phyloP scores from a whole-genome alignment of 2,888 invertebrate species.

The Ectemnius cavifrons region DNA sequence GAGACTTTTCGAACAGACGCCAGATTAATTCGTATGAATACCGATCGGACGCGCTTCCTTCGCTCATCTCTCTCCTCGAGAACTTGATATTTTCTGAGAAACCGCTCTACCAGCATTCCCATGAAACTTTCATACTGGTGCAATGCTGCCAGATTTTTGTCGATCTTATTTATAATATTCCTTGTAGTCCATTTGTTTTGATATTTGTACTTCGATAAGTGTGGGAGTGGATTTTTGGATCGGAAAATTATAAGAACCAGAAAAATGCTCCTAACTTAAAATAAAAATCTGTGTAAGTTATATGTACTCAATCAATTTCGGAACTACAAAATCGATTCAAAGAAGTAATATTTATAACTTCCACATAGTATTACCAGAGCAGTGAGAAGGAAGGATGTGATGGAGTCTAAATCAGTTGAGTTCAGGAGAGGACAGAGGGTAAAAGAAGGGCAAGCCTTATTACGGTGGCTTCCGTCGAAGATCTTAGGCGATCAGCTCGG shows the following conservation, averaged over 20 bases:
- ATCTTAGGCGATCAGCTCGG: neutral
- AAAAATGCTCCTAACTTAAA: no score
- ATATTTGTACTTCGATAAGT: no score
- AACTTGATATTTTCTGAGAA: neutral
- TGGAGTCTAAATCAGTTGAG: no score
- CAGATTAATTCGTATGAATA: slow-evolving; percentile 34
- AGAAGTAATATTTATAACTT: no score
- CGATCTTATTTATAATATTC: neutral
- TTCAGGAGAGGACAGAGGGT: neutral
- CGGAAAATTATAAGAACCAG: no score
- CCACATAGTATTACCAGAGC: no score
- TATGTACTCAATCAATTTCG: no score
- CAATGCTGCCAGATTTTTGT: neutral
- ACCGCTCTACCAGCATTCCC: neutral
- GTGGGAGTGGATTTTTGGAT: no score
- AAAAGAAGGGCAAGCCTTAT: neutral
- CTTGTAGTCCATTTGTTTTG: no score
- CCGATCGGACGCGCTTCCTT: slow-evolving; percentile 24
- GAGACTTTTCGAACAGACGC: slow-evolving; percentile 25
- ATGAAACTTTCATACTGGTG: neutral
- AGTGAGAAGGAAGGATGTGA: no score
- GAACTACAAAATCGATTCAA: no score
- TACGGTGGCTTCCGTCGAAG: neutral
- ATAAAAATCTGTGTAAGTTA: no score
- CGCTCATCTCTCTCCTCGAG: slow-evolving; percentile 10